phyloP scores from a whole-genome alignment of 2,113 vertebrate species.

The Heteronetta atricapilla region DNA sequence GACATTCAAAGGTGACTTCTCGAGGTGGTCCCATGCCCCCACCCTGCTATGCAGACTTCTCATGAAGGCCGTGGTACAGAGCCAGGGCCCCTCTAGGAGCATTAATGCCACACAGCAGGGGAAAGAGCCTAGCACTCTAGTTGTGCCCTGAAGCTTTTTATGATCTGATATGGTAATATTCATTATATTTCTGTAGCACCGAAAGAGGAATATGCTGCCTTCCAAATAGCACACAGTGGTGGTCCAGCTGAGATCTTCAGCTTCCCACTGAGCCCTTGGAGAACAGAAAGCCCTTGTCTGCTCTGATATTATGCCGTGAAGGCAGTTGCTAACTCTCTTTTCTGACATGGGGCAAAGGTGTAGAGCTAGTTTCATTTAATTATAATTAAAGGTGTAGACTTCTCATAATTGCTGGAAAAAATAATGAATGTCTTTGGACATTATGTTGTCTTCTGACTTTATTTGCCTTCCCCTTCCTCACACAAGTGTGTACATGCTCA shows the following conservation, averaged over 20 bases:
- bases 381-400: background rate
- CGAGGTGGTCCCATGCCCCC: background rate
- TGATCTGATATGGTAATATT: background rate
- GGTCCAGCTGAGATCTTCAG: background rate
- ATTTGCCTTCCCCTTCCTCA: background rate
- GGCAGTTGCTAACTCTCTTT: background rate
- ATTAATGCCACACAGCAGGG: background rate
- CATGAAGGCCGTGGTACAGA: fast-evolving
- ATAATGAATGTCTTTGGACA: background rate
- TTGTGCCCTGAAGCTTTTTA: background rate
- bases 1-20: background rate
- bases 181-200: background rate
- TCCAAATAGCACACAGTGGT: background rate
- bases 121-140: background rate
- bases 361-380: background rate
- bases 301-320: background rate
- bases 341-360: background rate
- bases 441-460: background rate
- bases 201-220: background rate
- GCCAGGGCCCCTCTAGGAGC: background rate
- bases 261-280: background rate
- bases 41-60: background rate
- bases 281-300: background rate
- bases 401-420: background rate
- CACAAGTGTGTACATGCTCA: background rate